Conservation (phyloP, 2,797 vertebrate species). For the Macroramphosus scolopax region DNA sequence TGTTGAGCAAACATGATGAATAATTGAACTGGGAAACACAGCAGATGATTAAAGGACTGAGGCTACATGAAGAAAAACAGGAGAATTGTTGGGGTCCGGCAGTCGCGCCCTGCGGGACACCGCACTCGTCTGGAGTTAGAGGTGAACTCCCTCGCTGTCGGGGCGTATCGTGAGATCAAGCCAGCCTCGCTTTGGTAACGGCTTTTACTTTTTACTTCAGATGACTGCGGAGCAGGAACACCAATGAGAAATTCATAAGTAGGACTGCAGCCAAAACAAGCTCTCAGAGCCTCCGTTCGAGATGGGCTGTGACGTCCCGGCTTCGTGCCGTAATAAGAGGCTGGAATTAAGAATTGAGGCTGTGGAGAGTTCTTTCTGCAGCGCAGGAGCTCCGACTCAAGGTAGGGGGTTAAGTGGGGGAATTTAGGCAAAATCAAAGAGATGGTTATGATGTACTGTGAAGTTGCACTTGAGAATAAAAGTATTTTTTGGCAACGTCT, state of each 20-base stretch:
- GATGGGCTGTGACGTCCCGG: conserved; percentile 44
- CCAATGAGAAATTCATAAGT: conserved; percentile 54
- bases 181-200: conserved; percentile 20
- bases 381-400: conserved; percentile 20
- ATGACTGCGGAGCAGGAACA: conserved; percentile 41
- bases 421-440: conserved; percentile 51
- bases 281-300: conserved; percentile 38
- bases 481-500: conserved; percentile 11
- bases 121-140: conserved; percentile 1
- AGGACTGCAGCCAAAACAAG: conserved; percentile 44
- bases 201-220: conserved; percentile 35
- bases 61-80: conserved; percentile 19
- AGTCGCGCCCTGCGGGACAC: conserved; percentile 26
- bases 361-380: conserved; percentile 24
- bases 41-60: conserved; percentile 54
- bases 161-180: conserved; percentile 17
- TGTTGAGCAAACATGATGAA: conserved; percentile 48
- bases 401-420: conserved; percentile 39
- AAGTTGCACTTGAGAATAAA: conserved; percentile 30
- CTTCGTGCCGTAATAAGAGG: conserved; percentile 37
- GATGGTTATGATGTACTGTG: conserved; percentile 37
- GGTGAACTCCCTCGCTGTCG: conserved; percentile 6
- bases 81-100: conserved; percentile 14
- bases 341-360: conserved; percentile 37
- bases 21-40: conserved; percentile 60